Base-by-base conservation (phyloP, 2,113 vertebrate species). In the Amblyornis subalaris region DNA sequence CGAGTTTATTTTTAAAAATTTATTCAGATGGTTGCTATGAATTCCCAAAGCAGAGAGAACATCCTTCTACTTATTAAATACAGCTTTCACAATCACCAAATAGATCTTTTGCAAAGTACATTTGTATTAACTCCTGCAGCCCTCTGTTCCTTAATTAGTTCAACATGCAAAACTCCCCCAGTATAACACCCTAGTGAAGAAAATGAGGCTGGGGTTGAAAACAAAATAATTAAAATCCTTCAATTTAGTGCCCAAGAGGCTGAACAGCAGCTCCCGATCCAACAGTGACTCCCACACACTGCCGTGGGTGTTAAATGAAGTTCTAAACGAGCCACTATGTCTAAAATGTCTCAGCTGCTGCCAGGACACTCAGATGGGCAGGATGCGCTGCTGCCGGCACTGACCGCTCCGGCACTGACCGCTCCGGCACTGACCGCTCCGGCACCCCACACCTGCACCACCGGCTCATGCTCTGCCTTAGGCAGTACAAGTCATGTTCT, bases 1-100 rank as follows among this genome's bases (percentile, higher is more conserved):
- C 2, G 21, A 23, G 77, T 40, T 95, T 94, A 94, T 93, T 95
- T 95, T 71, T 44, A 79, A 93, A 65, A 45, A 66, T 16, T 36
- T 85, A 42, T 91, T 95, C 91, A 94, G 60, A 76, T 33, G 65
- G 91, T 85, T 96, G 81, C 93, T 67, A 91, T 71, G 96, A 95
- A 88, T 83, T 93, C 88, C 81, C 88, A 31, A 60, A 80, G 78
- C 89, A 53, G 65, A 76, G 67, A 53, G 88, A 94, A 93, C 69
- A 86, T 75, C 83, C 38, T 86, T 81, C 61, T 44, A 24, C 62
- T 82, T 61, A 85, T 65, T 89, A 89, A 76, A 62, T 0, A 8
- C 77, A 75, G 87, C 77, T 72, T 73, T 55, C 33, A 22, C 54
- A 42, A 55, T 73, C 65, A 64, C 55, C 23, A 38, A 55, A 35